Conservation (phyloP, 1,140 invertebrate species). For the Thalassaphorura encarpata region DNA sequence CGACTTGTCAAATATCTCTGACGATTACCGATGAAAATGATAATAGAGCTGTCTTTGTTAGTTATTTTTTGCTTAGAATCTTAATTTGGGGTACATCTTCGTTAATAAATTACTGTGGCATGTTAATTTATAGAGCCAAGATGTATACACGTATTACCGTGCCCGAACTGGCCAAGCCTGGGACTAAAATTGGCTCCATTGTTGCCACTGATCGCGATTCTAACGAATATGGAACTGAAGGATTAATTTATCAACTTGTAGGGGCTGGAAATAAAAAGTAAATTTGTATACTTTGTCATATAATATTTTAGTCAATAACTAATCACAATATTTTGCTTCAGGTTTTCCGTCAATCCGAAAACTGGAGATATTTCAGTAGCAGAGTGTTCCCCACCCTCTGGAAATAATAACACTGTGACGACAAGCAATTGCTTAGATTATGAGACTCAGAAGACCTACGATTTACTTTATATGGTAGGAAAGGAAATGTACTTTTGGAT, state of each 20-base stretch:
- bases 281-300: not conserved
- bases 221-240: constrained; percentile 62
- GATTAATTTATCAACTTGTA: constrained; percentile 72
- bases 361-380: constrained; percentile 74
- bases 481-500: constrained; percentile 3
- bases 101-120: constrained; percentile 73
- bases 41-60: constrained; percentile 8
- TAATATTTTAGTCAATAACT: not conserved
- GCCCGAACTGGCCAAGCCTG: constrained; percentile 59
- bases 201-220: constrained; percentile 74
- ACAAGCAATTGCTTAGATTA: constrained; percentile 67
- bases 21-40: constrained; percentile 1
- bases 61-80: constrained; percentile 9
- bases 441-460: constrained; percentile 70
- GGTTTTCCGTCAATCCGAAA: constrained; percentile 65
- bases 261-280: constrained; percentile 67
- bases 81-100: constrained; percentile 60
- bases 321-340: constrained; percentile 30
- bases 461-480: constrained; percentile 68
- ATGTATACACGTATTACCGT: constrained; percentile 58
- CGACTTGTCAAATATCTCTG: constrained; percentile 71
- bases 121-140: no score
- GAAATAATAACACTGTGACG: constrained; percentile 3
- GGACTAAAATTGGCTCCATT: constrained; percentile 60
- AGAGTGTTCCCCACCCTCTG: constrained; percentile 50